phyloP scores from a whole-genome alignment of 2,113 vertebrate species.

The Rhizomys pruinosus region DNA sequence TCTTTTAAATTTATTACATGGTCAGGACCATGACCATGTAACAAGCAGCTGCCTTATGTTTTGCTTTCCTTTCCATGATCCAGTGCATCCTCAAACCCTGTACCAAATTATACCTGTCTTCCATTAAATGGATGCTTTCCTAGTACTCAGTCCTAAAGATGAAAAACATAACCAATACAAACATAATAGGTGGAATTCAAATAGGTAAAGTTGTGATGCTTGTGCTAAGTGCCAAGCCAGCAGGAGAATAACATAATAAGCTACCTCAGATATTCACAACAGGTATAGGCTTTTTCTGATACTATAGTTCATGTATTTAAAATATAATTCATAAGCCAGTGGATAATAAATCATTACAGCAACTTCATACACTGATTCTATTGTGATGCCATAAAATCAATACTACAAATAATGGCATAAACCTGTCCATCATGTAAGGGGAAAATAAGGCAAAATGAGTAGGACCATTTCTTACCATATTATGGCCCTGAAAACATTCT shows the following conservation, averaged over 20 bases:
- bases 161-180: background rate
- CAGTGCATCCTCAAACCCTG: background rate
- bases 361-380: background rate
- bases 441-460: background rate
- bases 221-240: background rate
- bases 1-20: background rate
- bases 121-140: background rate
- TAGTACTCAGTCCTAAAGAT: background rate
- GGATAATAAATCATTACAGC: background rate
- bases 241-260: background rate
- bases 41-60: background rate
- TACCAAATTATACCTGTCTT: background rate
- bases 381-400: background rate
- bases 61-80: background rate
- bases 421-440: background rate
- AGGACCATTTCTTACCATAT: background rate
- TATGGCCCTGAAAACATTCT: background rate
- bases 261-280: background rate
- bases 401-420: background rate
- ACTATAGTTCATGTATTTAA: background rate
- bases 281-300: background rate
- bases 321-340: background rate
- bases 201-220: background rate
- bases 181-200: background rate
- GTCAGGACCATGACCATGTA: background rate